A percentile compares a stretch with the other conserved stretches of the same genome.
Evolutionary conservation across 2,113 vertebrate species (phyloP).

Genomic region (Psilopsiagon aymara): DNA sequence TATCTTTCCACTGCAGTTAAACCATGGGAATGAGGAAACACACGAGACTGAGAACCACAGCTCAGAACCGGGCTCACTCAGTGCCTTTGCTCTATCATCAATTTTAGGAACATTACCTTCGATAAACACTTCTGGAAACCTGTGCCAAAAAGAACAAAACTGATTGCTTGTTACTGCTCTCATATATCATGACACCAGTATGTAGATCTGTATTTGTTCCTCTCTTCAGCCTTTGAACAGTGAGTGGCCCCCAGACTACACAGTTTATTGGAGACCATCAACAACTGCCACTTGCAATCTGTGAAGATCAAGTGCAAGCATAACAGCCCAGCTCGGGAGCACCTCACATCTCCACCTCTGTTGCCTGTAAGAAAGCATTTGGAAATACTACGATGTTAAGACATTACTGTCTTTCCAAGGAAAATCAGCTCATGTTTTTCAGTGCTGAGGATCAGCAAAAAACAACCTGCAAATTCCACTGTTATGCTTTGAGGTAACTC

Average conservation of each 20-base stretch:
- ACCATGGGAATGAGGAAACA: not conserved
- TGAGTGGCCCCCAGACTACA: not conserved
- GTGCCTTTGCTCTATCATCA: not conserved
- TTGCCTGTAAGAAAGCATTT: accelerated
- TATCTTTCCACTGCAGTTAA: not conserved
- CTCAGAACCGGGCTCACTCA: not conserved
- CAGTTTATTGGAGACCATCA: not conserved
- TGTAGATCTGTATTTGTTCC: not conserved
- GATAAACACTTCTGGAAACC: not conserved
- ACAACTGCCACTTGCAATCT: conserved; percentile 34
- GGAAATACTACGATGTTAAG: accelerated
- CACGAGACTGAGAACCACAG: not conserved
- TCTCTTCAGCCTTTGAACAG: not conserved
- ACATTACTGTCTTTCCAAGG: not conserved
- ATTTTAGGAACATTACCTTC: not conserved
- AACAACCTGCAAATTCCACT: not conserved
- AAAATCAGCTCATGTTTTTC: not conserved
- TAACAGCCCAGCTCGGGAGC: not conserved
- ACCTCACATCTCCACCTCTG: accelerated
- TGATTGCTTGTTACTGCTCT: not conserved
- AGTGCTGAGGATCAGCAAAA: not conserved
- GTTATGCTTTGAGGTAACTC: accelerated
- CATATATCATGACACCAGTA: not conserved
- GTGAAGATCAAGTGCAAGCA: accelerated
- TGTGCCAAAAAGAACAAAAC: not conserved